Conservation (phyloP, 2,113 vertebrate genomes). For the Lycaon pictus region DNA sequence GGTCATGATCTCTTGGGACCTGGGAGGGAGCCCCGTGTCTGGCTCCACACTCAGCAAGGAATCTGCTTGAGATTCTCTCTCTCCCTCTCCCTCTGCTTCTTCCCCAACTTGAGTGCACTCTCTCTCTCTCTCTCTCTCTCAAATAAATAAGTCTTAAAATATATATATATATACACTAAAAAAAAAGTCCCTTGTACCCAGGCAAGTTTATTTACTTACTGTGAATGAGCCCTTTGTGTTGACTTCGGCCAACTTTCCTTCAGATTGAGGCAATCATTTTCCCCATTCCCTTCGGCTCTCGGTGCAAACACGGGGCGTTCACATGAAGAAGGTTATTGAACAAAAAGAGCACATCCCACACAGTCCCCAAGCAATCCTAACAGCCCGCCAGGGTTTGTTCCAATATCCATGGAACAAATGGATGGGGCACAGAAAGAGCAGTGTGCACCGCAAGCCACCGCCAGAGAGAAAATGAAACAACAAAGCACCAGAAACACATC, state of each 20-base stretch:
- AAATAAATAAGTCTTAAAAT: too few species aligned
- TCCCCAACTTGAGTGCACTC: too few species aligned
- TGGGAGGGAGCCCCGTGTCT: too few species aligned
- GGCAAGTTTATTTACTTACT: neutral
- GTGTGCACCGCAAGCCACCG: rapidly evolving
- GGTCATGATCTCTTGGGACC: too few species aligned
- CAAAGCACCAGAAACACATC: neutral
- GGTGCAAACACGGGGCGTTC: neutral
- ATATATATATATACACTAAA: neutral
- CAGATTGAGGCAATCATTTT: neutral
- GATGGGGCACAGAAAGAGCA: neutral
- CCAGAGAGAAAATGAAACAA: neutral
- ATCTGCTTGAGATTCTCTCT: too few species aligned
- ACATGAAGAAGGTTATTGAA: neutral
- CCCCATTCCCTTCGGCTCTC: neutral
- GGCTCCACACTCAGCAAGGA: too few species aligned
- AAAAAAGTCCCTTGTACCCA: neutral
- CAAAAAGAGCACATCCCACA: neutral
- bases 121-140: too few species aligned
- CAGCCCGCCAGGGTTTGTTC: neutral
- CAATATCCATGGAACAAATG: too few species aligned
- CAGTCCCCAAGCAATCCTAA: neutral
- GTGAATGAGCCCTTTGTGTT: slow-evolving; percentile 12
- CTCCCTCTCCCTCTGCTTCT: too few species aligned
- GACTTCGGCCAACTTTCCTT: neutral